These are phyloP conservation scores for Timema podura DNA, from an alignment of 2,888 invertebrate genomes.

Conservation along the genomic window DNA sequence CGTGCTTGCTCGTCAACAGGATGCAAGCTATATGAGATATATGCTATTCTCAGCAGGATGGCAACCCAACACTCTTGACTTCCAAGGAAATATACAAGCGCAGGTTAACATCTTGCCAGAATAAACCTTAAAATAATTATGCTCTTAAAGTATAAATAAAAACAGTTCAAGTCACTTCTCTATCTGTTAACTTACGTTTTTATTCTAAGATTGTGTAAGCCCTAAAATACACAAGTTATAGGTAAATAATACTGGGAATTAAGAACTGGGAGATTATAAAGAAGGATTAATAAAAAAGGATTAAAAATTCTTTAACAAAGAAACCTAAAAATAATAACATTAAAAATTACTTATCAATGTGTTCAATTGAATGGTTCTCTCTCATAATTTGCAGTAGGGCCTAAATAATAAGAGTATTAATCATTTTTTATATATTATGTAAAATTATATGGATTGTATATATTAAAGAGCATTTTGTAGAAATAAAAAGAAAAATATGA, in stretches of 20 bases:
- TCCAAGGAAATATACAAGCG: too few species aligned
- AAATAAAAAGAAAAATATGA: too few species aligned
- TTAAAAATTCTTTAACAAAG: neutral
- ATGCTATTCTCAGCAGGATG: too few species aligned
- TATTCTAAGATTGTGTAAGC: neutral
- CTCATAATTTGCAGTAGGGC: neutral
- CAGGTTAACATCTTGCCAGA: too few species aligned
- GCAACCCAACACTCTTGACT: too few species aligned
- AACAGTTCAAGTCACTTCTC: neutral
- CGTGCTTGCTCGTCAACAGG: too few species aligned
- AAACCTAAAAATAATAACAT: neutral
- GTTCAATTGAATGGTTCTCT: too few species aligned
- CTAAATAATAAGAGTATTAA: neutral
- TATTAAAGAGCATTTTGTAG: neutral
- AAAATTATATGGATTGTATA: neutral
- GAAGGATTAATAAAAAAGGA: neutral
- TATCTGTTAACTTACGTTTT: constrained; percentile 1
- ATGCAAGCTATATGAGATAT: too few species aligned
- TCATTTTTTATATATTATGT: neutral
- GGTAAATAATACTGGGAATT: neutral
- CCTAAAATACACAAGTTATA: neutral
- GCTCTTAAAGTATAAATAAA: too few species aligned
- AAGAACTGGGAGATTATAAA: neutral
- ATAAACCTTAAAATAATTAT: too few species aligned
- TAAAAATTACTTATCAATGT: too few species aligned